Base-by-base conservation (phyloP, 2,113 vertebrate genomes). In the Centropristis striata region DNA sequence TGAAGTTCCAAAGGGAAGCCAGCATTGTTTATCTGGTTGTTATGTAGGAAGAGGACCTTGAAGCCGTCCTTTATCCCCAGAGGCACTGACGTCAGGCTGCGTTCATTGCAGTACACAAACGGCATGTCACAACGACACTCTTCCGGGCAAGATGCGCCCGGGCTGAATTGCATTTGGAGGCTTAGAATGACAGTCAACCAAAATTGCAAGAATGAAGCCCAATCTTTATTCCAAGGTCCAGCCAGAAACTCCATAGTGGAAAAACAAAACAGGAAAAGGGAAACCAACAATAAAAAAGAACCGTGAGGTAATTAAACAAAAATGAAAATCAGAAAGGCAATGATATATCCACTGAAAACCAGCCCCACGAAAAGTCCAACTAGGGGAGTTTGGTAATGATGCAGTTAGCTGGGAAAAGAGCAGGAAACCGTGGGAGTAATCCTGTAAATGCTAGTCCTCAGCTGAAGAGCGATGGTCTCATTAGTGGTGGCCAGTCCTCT, bases 11-110 rank as follows among this genome's bases (percentile, higher is more conserved):
- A 28, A 41, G 98, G 98, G 93, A 99, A 99, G 81, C 98, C 98
- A 92, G 98, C 98, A 92, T 98, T 99, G 96, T 99, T 99, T 93
- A 99, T 99, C 97, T 98, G 97, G 97, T 99, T 99, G 94, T 99
- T 99, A 83, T 99, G 98, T 90, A 99, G 97, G 95, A 95, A 99
- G 93, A 99, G 97, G 65, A 97, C 95, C 80, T 95, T 98, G 93
- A 95, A 96, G 92, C 98, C 98, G 94, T 98, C 98, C 58, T 96
- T 95, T 85, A 99, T 97, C 87, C 98, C 98, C 94, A 98, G 96
- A 97, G 98, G 98, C 96, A 99, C 98, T 94, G 98, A 99, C 88
- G 97, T 98, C 96, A 99, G 95, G 94, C 96, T 97, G 94, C 98
- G 95, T 81, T 99, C 98, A 1, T 99, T 99, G 94, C 98, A 99